Base-by-base conservation (phyloP, 2,888 invertebrate species). In the Melanostoma scalare region DNA sequence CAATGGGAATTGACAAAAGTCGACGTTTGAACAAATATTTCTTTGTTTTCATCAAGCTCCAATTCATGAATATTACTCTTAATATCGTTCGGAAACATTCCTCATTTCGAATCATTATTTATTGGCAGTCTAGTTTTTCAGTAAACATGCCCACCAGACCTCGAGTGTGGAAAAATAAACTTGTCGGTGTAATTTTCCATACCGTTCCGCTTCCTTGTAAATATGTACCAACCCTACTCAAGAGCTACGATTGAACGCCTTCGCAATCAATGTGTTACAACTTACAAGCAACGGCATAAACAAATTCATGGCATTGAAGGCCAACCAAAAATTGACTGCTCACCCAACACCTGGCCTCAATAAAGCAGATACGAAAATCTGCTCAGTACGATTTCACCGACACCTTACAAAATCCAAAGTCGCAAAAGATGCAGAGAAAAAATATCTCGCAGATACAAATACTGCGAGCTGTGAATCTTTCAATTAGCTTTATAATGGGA, bases 271-370 rank as follows among this genome's bases (percentile, higher is more conserved):
- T 55, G 60, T 33, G 50, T 44, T 56, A 8, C 35, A 3, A 33
- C 44, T 44, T 56, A 8, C 35, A 3, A 33, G 53, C 60, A 65
- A 61, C 8, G 31, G 55, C 42, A 61, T 77, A 68, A 68, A 58
- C 56, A 56, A 78, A 63, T 74, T 73, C 50, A 53, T 80, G 80
- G 48, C 80, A 80, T 69, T 80, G 80, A 75, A 46, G 6, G 8
- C 2, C 30, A 38, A 63, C 38, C 30, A 63, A 46, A 48, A 48
- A 3, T 50, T 50, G 4, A 63, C 48, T 50, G 50, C 6, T 36
- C 46, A 31, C 30, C 6, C 44, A 50, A 50, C 48, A 63, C 63
- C 63, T 63, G 63, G 38, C 50, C 38, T 6, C 40, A 38, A 48
- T 63, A 63, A 63, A 63, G 50, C 48, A 50, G n/a, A 63, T 31